Evolutionary conservation across 92 coral and sea anemone genomes (phyloP).

Genomic region (Porites evermanni): DNA sequence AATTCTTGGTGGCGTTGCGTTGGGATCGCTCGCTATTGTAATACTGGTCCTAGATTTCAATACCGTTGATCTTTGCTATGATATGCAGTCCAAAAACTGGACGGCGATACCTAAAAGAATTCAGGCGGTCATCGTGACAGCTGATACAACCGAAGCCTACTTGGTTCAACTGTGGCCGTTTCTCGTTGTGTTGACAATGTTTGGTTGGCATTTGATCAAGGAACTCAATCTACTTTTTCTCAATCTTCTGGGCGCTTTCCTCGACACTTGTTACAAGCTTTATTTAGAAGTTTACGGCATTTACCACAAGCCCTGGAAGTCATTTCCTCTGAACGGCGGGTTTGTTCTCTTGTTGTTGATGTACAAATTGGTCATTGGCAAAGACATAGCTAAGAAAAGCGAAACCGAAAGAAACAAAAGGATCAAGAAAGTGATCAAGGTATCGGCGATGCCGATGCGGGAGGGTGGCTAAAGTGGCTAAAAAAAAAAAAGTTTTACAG

Average conservation of each 20-base stretch:
- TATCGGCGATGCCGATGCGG: slow-evolving; percentile 30
- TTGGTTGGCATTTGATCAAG: slow-evolving; percentile 59
- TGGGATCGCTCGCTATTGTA: slow-evolving; percentile 48
- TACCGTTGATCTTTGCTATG: slow-evolving; percentile 63
- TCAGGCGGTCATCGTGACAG: slow-evolving; percentile 55
- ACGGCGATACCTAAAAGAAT: slow-evolving; percentile 29
- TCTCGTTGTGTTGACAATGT: slow-evolving; percentile 29
- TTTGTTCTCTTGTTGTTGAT: slow-evolving; percentile 44
- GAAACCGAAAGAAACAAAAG: not conserved
- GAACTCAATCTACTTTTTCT: slow-evolving; percentile 52
- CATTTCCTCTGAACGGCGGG: slow-evolving; percentile 47
- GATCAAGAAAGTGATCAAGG: slow-evolving; percentile 16
- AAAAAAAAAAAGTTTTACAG: no score
- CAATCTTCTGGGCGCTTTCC: slow-evolving; percentile 63
- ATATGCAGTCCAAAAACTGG: slow-evolving; percentile 20
- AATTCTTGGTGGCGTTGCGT: slow-evolving; percentile 58
- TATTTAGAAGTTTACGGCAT: slow-evolving; percentile 52
- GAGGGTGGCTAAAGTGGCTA: no score
- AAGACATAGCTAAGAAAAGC: slow-evolving; percentile 19
- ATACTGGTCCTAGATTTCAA: slow-evolving; percentile 70
- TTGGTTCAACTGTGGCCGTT: slow-evolving; percentile 60
- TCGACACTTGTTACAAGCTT: slow-evolving; percentile 61
- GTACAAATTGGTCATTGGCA: slow-evolving; percentile 50
- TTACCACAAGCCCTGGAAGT: slow-evolving; percentile 59
- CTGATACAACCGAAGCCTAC: slow-evolving; percentile 50